phyloP scores from a whole-genome alignment of 2,888 invertebrate species.

The Flabesymbios commensalis region DNA sequence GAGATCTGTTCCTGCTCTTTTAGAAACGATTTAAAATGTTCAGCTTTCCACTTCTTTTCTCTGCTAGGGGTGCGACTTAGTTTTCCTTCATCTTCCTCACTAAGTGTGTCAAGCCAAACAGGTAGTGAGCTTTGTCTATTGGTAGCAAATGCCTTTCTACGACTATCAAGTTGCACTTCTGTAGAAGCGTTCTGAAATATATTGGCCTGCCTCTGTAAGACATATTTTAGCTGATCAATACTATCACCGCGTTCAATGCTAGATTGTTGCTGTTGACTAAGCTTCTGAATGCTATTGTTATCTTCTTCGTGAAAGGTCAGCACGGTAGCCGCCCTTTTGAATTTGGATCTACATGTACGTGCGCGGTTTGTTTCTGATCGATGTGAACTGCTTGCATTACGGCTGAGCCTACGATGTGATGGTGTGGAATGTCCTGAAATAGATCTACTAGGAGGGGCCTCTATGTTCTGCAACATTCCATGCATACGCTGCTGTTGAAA shows the following conservation, averaged over 20 bases:
- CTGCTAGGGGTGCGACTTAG: no score
- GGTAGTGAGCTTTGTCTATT: constrained; percentile 49
- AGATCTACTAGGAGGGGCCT: no score
- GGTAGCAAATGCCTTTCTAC: constrained; percentile 36
- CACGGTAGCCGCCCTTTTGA: constrained; percentile 2
- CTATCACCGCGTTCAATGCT: constrained; percentile 9
- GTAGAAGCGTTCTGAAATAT: not conserved
- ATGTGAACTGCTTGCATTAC: no score
- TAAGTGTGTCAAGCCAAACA: constrained; percentile 45
- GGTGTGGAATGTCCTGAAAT: no score
- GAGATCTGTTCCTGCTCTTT: no score
- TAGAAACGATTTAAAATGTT: no score
- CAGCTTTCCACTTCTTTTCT: no score
- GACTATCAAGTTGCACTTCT: not conserved
- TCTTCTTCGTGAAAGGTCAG: constrained; percentile 1
- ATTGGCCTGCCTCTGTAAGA: constrained; percentile 15
- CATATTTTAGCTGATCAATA: constrained; percentile 8
- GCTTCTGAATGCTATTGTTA: no score
- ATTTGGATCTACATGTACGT: not conserved
- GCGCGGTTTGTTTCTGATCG: no score
- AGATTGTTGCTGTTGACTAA: not conserved
- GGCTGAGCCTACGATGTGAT: no score
- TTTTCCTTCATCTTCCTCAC: constrained; percentile 49
- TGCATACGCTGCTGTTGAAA: no score
- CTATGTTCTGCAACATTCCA: no score